Evolutionary conservation across 2,888 invertebrate species (phyloP), one percentile per base, ranked within the genome.

Genomic region (Diaphora mendica): DNA sequence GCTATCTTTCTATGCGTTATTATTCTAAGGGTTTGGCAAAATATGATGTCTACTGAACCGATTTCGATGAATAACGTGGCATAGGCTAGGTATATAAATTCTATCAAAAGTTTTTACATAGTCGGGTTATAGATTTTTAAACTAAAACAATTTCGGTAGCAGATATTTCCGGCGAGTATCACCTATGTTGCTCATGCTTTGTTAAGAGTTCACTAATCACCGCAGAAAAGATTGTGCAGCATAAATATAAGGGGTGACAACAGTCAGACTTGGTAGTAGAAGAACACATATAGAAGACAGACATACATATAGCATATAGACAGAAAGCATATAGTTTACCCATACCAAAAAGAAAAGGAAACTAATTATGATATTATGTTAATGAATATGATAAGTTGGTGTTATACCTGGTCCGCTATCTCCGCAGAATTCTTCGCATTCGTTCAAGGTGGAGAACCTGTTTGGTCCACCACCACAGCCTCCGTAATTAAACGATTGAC

Each of bases 391-490:
- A 8, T 42, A 59, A n/a, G 17, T 20, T 62, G 1, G 20, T 30
- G 0, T 55, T 13, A 66, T 17, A 95, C 95, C 93, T 79, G 92
- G 93, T 76, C 91, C 91, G 2, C 82, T 81, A 3, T 73, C 71
- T 2, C 89, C 89, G 91, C 98, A 98, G 85, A 97, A 93, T 8
- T 96, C 96, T 89, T 97, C 96, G 88, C 98, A 98, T 88, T 98
- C 98, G 44, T 96, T 96, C n/a, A 94, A 89, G 17, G 96, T 96
- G 75, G 97, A 97, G 94, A 99, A 99, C 72, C 98, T 96, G 91
- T 99, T 99, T 70, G 97, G 97, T 84, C 98, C 98, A 51, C 99
- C 99, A 59, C 95, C 96, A 89, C 99, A 99, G 75, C 99, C 99
- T 59, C 98, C 97, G 88, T 97, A 99, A 2, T 94, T 92, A 91